These are phyloP conservation scores for Pachliopta kotzebuea DNA, from an alignment of 2,888 invertebrate genomes.

Conservation along the genomic window DNA sequence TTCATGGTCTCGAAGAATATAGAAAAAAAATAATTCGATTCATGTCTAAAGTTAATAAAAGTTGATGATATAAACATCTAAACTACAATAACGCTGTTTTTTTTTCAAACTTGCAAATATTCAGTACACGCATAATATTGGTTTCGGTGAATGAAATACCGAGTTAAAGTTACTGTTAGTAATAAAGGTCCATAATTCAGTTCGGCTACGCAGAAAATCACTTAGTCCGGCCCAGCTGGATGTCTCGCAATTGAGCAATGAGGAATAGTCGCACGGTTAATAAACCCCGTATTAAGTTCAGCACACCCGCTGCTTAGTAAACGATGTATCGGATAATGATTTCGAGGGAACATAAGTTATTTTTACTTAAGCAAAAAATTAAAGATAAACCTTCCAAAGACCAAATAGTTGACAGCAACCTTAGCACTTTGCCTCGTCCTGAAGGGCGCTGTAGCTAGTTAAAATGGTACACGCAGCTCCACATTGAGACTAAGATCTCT, in stretches of 20 bases:
- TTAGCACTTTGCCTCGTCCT: no score
- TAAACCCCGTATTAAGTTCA: conserved; percentile 19
- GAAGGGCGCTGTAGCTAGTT: no score
- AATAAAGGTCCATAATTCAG: conserved; percentile 3
- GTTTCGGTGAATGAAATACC: neutral
- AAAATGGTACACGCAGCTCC: no score
- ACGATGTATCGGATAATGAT: conserved; percentile 40
- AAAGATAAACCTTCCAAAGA: neutral
- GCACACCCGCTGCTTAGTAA: conserved; percentile 48
- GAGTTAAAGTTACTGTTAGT: neutral
- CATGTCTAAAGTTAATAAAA: no score
- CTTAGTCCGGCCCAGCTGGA: conserved; percentile 20
- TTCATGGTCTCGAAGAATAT: no score
- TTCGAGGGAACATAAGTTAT: conserved; percentile 30
- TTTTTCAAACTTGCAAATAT: neutral
- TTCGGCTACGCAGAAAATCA: conserved; percentile 19
- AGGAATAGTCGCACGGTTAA: conserved; percentile 16
- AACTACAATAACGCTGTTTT: no score
- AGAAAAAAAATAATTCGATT: no score
- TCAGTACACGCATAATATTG: neutral
- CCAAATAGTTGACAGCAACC: neutral
- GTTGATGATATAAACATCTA: no score
- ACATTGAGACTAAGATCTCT: no score
- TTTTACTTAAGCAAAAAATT: neutral
- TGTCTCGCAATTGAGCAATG: conserved; percentile 17